Evolutionary conservation across 2,113 vertebrate species (phyloP).

Genomic region (Psophia crepitans): DNA sequence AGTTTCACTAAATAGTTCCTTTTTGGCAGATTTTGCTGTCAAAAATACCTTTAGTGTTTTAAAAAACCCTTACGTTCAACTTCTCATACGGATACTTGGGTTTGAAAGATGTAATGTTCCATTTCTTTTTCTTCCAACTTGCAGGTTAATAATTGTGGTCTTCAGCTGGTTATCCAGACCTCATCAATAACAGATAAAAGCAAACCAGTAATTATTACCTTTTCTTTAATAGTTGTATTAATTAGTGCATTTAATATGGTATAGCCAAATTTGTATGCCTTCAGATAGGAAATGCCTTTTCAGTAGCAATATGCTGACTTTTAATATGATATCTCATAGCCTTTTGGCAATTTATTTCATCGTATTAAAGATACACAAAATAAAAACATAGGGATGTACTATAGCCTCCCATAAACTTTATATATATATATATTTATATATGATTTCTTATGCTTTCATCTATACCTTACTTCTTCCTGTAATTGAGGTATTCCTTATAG

Average conservation of each 20-base stretch:
- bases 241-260: not conserved
- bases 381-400: rapidly evolving
- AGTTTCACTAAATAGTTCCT: not conserved
- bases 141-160: constrained; percentile 72
- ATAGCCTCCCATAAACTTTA: not conserved
- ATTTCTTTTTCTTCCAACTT: not conserved
- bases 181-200: constrained; percentile 73
- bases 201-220: constrained; percentile 71
- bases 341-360: not conserved
- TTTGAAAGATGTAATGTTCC: not conserved
- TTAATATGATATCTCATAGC: not conserved
- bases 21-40: not conserved
- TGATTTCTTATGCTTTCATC: not conserved
- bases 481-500: not conserved
- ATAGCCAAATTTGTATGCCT: not conserved
- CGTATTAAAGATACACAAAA: not conserved
- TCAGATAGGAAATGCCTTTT: not conserved
- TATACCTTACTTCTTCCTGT: not conserved
- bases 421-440: no score
- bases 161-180: constrained; percentile 80
- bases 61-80: not conserved
- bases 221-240: not conserved
- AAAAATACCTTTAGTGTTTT: not conserved
- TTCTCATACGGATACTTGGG: rapidly evolving
- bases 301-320: not conserved